Evolutionary conservation across 2,888 invertebrate species (phyloP).

Genomic region (Drosophila ustulata): DNA sequence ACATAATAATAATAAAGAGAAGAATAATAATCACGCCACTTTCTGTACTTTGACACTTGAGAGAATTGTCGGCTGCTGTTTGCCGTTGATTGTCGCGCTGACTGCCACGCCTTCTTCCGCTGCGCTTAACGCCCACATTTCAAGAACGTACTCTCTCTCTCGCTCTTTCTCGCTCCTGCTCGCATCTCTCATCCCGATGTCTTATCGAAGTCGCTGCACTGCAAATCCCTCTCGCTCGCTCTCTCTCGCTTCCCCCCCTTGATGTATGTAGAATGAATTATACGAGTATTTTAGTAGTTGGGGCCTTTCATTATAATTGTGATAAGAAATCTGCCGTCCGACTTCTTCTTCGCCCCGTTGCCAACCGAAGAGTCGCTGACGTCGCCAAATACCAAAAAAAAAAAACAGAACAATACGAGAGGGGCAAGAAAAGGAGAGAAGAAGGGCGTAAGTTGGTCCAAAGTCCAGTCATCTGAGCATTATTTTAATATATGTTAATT

Average conservation of each 20-base stretch:
- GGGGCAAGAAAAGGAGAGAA: too few relatives aligned
- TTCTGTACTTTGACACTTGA: slow-evolving; percentile 67
- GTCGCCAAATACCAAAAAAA: neutral
- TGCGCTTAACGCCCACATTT: slow-evolving; percentile 44
- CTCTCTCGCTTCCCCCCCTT: neutral
- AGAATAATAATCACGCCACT: slow-evolving; percentile 76
- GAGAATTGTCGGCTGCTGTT: slow-evolving; percentile 18
- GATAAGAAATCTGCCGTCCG: slow-evolving; percentile 20
- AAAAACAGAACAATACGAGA: neutral
- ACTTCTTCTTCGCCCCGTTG: slow-evolving; percentile 1
- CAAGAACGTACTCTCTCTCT: slow-evolving; percentile 10
- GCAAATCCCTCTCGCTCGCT: neutral
- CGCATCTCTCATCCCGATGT: slow-evolving; percentile 13
- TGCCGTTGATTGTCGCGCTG: slow-evolving; percentile 40
- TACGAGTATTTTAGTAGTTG: slow-evolving; percentile 8
- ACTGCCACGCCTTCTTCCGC: slow-evolving; percentile 65
- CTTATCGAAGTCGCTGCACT: slow-evolving; percentile 10
- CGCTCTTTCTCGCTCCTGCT: slow-evolving; percentile 9
- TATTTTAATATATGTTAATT: slow-evolving; percentile 10
- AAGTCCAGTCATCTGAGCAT: slow-evolving; percentile 3
- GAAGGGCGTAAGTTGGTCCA: slow-evolving; percentile 2
- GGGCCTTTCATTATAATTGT: slow-evolving; percentile 11
- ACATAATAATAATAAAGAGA: slow-evolving; percentile 54
- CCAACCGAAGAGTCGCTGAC: slow-evolving; percentile 20
- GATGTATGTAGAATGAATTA: neutral